Conservation (phyloP, 2,797 vertebrate genomes). For the Melanotaenia boesemani region DNA sequence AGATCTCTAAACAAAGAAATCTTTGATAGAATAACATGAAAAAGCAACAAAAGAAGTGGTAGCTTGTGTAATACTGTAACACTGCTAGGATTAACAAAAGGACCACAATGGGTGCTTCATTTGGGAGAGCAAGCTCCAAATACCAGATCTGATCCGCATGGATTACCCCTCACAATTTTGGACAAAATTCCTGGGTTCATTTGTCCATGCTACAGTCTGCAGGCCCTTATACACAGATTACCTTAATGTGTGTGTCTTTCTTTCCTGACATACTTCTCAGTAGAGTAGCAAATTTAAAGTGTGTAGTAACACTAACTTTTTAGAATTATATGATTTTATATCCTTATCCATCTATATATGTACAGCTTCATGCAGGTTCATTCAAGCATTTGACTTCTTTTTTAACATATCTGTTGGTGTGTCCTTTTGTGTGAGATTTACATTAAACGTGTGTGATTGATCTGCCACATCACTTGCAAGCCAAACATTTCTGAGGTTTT, state of each 20-base stretch:
- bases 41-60: constrained; percentile 56
- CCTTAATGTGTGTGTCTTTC: background rate
- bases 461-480: too few relatives aligned
- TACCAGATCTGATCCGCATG: constrained; percentile 81
- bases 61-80: constrained; percentile 45
- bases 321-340: background rate
- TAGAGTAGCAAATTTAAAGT: background rate
- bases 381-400: background rate
- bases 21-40: constrained; percentile 56
- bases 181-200: constrained; percentile 38
- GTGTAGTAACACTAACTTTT: background rate
- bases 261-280: background rate
- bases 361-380: background rate
- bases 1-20: constrained; percentile 50
- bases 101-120: constrained; percentile 69
- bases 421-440: background rate
- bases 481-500: background rate
- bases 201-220: constrained; percentile 26
- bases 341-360: background rate
- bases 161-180: constrained; percentile 66
- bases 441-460: background rate
- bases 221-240: constrained; percentile 16
- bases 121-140: constrained; percentile 68
- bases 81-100: constrained; percentile 69
- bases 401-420: background rate